phyloP scores from a whole-genome alignment of 2,888 invertebrate genomes.

The Meandrusa payeni region DNA sequence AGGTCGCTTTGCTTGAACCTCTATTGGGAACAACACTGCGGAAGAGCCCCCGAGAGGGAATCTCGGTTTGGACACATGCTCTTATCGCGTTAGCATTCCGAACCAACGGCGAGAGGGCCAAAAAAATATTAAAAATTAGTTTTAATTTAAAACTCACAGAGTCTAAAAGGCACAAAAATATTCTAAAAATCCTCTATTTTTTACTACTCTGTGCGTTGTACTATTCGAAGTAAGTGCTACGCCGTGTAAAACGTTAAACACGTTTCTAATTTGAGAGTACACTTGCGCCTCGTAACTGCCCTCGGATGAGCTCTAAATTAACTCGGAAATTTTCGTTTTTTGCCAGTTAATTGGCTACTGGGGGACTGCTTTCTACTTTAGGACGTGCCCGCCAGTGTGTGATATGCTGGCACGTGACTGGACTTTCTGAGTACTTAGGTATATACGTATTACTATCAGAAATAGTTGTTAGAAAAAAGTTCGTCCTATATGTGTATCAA shows the following conservation, averaged over 20 bases:
- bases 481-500: too few species aligned
- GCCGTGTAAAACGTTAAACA: conserved; percentile 37
- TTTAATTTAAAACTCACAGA: too few species aligned
- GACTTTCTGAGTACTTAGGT: background rate
- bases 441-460: background rate
- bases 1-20: too few species aligned
- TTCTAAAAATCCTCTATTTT: conserved; percentile 11
- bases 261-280: conserved; percentile 38
- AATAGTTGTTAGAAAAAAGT: background rate
- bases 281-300: conserved; percentile 31
- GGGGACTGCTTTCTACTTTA: background rate
- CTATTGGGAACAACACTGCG: too few species aligned
- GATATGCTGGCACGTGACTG: background rate
- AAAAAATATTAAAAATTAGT: too few species aligned
- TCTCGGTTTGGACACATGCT: too few species aligned
- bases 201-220: conserved; percentile 28
- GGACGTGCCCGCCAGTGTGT: background rate
- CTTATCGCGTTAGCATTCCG: too few species aligned
- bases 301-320: conserved; percentile 37
- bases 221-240: conserved; percentile 34
- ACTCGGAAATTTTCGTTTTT: conserved; percentile 20
- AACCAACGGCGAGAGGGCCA: too few species aligned
- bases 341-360: conserved; percentile 3
- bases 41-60: too few species aligned
- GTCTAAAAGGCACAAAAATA: too few species aligned